Base-by-base conservation (phyloP, 2,113 vertebrate species). In the Vireo altiloquus region DNA sequence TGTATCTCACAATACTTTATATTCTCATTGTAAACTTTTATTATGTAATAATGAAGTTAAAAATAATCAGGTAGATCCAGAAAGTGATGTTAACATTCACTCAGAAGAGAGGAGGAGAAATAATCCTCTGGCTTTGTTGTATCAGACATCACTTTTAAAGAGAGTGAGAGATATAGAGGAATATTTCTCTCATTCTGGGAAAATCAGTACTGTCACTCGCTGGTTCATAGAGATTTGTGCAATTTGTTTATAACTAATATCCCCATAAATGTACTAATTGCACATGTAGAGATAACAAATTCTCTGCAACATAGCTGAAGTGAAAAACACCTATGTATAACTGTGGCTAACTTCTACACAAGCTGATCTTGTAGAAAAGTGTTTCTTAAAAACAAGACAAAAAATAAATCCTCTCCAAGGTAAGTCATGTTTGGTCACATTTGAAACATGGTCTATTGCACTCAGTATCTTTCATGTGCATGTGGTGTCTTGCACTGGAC, bases 221-320 rank as follows among this genome's bases (percentile, higher is more conserved):
- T 88, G 37, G 18, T 40, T 88, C 52, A 69, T 23, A 79, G 33
- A 69, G 23, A 59, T 85, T 44, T 94, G 80, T 95, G 71, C 85
- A 83, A 82, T 91, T 77, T 79, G 2, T 76, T 96, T 63, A 20
- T 47, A 66, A 78, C 37, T 81, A 79, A 53, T 95, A 92, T 94
- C 89, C 88, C 89, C 82, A 78, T 93, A 52, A 92, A 53, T 82
- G 47, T 85, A 68, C 61, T 81, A 92, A 84, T 81, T 65, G 85
- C 42, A 96, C 72, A 61, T 13, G n/a, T 30, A 94, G 31, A 90
- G 20, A 37, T 84, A 87, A 87, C 21, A 69, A 54, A 44, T 69
- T 86, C 37, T 78, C 40, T 75, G 65, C 49, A 84, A 83, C 9
- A 68, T 10, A 44, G 47, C 52, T 22, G 33, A 74, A 82, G 31